A percentile compares a stretch with the other conserved stretches of the same genome.
These are phyloP conservation scores for Babyrousa celebensis DNA, from an alignment of 2,797 vertebrate genomes.

Conservation along the genomic window DNA sequence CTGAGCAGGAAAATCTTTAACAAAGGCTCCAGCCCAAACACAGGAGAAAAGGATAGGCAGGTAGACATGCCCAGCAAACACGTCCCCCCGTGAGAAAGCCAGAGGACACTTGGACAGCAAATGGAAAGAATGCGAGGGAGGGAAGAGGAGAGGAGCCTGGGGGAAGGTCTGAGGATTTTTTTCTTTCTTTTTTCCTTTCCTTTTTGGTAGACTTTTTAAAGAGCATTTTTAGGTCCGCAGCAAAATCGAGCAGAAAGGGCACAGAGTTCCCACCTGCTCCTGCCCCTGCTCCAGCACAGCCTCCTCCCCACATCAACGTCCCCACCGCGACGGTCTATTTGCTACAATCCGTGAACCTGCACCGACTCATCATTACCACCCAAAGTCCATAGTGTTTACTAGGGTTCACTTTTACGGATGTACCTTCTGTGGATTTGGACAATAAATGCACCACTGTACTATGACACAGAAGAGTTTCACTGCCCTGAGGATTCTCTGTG, in stretches of 20 bases:
- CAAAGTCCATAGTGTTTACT: background rate
- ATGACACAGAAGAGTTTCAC: background rate
- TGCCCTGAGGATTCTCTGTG: background rate
- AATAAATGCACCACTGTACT: background rate
- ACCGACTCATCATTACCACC: background rate
- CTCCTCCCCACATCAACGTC: background rate
- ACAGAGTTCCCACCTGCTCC: background rate
- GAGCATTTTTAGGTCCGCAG: background rate
- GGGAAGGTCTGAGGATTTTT: background rate
- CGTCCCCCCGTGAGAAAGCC: slow-evolving; percentile 65
- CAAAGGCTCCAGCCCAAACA: slow-evolving; percentile 81
- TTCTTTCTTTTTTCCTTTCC: background rate
- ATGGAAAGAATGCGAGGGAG: background rate
- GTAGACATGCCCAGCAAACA: slow-evolving; percentile 63
- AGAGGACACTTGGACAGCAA: background rate
- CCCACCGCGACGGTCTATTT: background rate
- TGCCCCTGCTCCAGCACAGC: background rate
- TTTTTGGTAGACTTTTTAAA: background rate
- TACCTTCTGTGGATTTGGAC: background rate
- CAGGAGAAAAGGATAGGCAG: slow-evolving; percentile 75
- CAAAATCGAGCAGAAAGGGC: background rate
- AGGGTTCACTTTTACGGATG: background rate
- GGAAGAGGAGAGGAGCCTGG: background rate
- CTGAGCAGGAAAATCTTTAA: slow-evolving; percentile 74
- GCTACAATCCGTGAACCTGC: background rate